Conservation (phyloP, 2,113 vertebrate species). For the Catagonus wagneri region DNA sequence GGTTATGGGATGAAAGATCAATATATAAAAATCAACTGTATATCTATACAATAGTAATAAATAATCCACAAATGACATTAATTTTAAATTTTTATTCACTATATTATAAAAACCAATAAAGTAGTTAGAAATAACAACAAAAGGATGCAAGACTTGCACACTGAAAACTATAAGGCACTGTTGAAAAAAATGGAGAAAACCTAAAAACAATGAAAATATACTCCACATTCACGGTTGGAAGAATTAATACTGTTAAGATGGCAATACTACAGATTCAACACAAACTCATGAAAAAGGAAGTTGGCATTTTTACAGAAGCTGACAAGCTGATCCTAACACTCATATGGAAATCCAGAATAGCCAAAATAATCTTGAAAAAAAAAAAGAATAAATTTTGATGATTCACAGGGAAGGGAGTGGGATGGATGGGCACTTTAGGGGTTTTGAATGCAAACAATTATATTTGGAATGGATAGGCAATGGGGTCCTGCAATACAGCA, state of each 20-base stretch:
- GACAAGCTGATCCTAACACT: not conserved
- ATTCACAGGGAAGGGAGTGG: not conserved
- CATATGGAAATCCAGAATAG: not conserved
- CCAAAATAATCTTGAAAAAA: not conserved
- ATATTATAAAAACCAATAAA: not conserved
- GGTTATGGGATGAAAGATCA: not conserved
- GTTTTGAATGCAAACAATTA: no score
- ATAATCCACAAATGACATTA: not conserved
- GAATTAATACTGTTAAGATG: not conserved
- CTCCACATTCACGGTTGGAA: not conserved
- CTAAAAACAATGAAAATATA: not conserved
- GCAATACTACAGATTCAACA: not conserved
- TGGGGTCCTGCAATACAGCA: no score
- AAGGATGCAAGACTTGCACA: not conserved
- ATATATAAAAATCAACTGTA: not conserved
- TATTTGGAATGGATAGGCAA: no score
- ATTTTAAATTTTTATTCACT: not conserved
- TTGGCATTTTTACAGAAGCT: not conserved
- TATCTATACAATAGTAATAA: not conserved
- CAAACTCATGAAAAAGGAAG: not conserved
- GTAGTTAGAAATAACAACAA: not conserved
- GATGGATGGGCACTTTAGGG: no score
- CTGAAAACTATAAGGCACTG: not conserved
- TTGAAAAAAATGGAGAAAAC: not conserved
- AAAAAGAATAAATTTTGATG: not conserved